phyloP scores from a whole-genome alignment of 2,113 vertebrate species.

The Protomyctophum bolini region DNA sequence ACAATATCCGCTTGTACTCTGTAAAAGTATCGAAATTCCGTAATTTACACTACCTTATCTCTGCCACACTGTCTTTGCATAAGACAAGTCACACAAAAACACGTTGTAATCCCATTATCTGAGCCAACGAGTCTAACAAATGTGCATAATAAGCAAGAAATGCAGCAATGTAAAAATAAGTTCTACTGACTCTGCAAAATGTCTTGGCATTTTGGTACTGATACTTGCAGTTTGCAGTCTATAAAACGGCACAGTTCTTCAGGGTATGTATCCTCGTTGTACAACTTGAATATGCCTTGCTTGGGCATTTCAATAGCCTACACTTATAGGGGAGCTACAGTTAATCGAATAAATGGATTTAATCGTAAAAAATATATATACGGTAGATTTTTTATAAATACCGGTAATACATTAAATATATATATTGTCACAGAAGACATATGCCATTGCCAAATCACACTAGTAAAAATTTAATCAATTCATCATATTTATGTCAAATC shows the following conservation, averaged over 20 bases:
- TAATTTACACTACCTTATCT: background rate
- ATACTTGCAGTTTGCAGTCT: background rate
- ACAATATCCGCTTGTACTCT: background rate
- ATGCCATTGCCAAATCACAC: too few relatives aligned
- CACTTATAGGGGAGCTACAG: background rate
- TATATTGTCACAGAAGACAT: too few relatives aligned
- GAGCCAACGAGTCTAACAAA: conserved; percentile 7
- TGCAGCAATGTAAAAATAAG: background rate
- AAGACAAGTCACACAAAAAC: background rate
- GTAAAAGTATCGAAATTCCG: background rate
- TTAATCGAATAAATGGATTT: too few relatives aligned
- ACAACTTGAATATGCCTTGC: background rate
- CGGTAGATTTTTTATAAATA: too few relatives aligned
- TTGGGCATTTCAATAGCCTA: background rate
- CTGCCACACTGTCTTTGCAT: background rate
- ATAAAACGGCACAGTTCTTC: background rate
- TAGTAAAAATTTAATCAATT: too few relatives aligned
- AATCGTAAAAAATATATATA: too few relatives aligned
- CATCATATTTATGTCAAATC: too few relatives aligned
- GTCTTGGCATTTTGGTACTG: background rate
- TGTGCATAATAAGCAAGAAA: conserved; percentile 18
- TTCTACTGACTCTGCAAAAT: background rate
- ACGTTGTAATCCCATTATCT: background rate
- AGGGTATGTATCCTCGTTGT: background rate
- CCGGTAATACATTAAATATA: too few relatives aligned